A percentile compares a stretch with the other conserved stretches of the same genome.
These are phyloP conservation scores for Drosophila punjabiensis DNA, from an alignment of 1,140 invertebrate genomes.

Conservation along the genomic window DNA sequence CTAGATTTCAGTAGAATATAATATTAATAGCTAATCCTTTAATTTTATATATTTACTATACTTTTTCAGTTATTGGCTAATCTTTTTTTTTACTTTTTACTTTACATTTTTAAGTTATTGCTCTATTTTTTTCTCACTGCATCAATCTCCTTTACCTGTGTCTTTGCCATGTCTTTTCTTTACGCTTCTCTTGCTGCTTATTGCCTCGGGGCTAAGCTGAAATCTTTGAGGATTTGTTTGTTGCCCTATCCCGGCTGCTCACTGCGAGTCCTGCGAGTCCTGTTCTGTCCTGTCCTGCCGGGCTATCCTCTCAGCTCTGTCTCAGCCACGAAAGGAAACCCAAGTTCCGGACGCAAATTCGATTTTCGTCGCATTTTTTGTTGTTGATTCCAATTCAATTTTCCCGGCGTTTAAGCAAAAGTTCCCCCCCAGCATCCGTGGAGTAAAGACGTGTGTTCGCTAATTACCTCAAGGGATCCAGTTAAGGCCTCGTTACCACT, in stretches of 20 bases:
- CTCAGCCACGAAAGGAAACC: conserved; percentile 39
- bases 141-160: conserved; percentile 48
- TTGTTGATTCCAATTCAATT: conserved; percentile 79
- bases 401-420: too few relatives aligned
- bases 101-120: too few relatives aligned
- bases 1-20: background rate
- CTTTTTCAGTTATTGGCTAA: too few relatives aligned
- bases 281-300: conserved; percentile 36
- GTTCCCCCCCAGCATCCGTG: too few relatives aligned
- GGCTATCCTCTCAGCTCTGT: background rate
- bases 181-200: conserved; percentile 70
- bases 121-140: conserved; percentile 3
- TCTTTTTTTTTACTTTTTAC: background rate
- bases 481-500: too few relatives aligned
- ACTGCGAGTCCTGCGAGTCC: conserved; percentile 20
- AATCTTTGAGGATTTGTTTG: conserved; percentile 77
- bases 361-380: conserved; percentile 76
- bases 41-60: background rate
- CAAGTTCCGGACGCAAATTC: conserved; percentile 75
- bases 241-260: conserved; percentile 37
- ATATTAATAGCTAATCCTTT: background rate
- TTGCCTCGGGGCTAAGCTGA: conserved; percentile 62
- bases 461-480: too few relatives aligned
- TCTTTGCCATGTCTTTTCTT: conserved; percentile 52
- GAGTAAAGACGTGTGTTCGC: too few relatives aligned